Percentiles rank a stretch among this genome's conserved stretches.
Conservation (phyloP, 2,888 invertebrate genomes). For the Calliopum simillimum region DNA sequence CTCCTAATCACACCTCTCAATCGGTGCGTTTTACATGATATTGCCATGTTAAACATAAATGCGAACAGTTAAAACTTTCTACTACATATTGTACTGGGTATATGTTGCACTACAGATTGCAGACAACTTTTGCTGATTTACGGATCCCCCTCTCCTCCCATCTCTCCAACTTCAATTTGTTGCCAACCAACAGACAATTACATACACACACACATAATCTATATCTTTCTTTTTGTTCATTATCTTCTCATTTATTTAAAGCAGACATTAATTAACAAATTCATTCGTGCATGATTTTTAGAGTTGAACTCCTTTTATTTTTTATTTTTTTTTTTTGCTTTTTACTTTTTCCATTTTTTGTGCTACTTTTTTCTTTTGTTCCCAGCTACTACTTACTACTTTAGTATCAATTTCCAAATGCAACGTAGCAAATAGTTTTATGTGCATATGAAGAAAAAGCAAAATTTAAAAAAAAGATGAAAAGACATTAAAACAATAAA, state of each 20-base stretch:
- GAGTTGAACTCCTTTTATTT: conserved; percentile 12
- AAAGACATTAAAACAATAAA: conserved; percentile 24
- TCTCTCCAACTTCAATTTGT: conserved; percentile 35
- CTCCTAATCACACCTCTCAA: conserved; percentile 1
- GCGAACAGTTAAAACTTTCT: conserved; percentile 33
- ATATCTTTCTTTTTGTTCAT: conserved; percentile 1
- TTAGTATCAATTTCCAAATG: too few species aligned
- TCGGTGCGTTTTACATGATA: conserved; percentile 9
- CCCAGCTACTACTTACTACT: too few species aligned
- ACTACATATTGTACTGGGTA: conserved; percentile 39
- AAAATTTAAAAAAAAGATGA: conserved; percentile 20
- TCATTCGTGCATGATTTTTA: conserved; percentile 40
- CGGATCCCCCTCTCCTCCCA: conserved; percentile 41
- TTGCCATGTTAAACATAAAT: conserved; percentile 37
- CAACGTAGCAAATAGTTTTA: conserved; percentile 8
- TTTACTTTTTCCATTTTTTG: neutral
- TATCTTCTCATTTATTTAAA: conserved; percentile 31
- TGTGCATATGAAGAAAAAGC: neutral
- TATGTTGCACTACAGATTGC: neutral
- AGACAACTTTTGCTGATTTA: conserved; percentile 41
- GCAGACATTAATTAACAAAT: conserved; percentile 41
- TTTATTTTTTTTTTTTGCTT: conserved; percentile 5
- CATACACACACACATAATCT: too few species aligned
- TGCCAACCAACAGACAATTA: conserved; percentile 23
- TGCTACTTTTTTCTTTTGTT: neutral